Evolutionary conservation across 2,888 invertebrate genomes (phyloP).

Genomic region (Eupithecia pulchellata): DNA sequence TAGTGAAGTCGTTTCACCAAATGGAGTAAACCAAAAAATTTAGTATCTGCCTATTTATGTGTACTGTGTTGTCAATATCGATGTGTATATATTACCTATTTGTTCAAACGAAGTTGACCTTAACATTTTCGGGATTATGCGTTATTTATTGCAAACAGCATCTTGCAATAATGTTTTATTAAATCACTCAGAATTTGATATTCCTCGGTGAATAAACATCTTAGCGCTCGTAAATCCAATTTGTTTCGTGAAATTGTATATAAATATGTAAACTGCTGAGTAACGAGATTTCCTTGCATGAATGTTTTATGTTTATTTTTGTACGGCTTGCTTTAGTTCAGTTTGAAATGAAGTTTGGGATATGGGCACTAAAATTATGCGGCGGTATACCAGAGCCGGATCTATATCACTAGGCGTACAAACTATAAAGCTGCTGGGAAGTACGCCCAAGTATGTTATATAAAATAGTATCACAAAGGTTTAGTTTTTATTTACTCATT

Average conservation of each 20-base stretch:
- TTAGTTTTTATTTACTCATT: too few relatives aligned
- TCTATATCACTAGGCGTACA: conserved; percentile 9
- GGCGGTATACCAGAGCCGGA: conserved; percentile 7
- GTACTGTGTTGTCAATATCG: not conserved
- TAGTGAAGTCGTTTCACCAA: not conserved
- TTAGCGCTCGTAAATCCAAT: conserved; percentile 36
- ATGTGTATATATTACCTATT: conserved; percentile 12
- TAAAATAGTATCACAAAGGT: conserved; percentile 23
- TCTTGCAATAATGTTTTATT: conserved; percentile 20
- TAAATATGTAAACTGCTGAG: conserved; percentile 61
- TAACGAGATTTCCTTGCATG: conserved; percentile 86
- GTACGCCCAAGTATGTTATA: conserved; percentile 1
- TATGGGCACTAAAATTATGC: conserved; percentile 26
- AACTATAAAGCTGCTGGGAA: not conserved
- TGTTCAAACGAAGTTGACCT: conserved; percentile 9
- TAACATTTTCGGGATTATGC: conserved; percentile 15
- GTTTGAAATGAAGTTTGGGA: conserved; percentile 30
- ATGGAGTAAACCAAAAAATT: not conserved
- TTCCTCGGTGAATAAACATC: conserved; percentile 31
- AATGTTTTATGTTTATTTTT: conserved; percentile 61
- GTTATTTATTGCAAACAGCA: not conserved
- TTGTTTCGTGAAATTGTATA: conserved; percentile 44
- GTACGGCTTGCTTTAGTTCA: conserved; percentile 47
- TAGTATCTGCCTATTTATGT: not conserved
- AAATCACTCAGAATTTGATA: conserved; percentile 27